Conservation (phyloP, 2,113 vertebrate genomes). For the Leucopternis melanops region DNA sequence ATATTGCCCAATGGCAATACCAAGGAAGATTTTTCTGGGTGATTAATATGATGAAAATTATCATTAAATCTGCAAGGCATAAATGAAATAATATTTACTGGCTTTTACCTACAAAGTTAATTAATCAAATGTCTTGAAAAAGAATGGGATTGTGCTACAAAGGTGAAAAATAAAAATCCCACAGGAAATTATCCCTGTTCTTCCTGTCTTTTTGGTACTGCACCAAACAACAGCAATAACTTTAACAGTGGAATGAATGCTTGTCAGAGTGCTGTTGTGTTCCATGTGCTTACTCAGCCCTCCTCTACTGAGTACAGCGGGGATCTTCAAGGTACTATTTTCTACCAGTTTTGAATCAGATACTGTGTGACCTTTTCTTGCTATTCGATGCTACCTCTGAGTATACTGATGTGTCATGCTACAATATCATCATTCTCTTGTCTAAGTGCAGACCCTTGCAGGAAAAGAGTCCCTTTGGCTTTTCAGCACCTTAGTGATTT, state of each 20-base stretch:
- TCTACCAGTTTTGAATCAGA: neutral
- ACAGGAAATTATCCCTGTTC: neutral
- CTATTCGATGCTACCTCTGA: neutral
- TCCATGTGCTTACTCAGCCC: neutral
- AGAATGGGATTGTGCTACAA: neutral
- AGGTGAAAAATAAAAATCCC: neutral
- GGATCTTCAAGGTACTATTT: neutral
- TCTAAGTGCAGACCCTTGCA: neutral
- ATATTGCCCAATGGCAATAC: neutral
- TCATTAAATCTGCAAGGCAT: neutral
- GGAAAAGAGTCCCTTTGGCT: neutral
- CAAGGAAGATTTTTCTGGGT: neutral
- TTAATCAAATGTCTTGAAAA: neutral
- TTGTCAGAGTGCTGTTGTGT: neutral
- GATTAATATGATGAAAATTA: neutral
- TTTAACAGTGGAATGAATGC: neutral
- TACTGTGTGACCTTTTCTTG: neutral
- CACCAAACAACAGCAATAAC: neutral
- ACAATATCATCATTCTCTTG: neutral
- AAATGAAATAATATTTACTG: neutral
- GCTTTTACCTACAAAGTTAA: neutral
- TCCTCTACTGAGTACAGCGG: fast-evolving
- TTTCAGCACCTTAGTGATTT: neutral
- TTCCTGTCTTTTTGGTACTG: neutral
- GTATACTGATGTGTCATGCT: neutral